Evolutionary conservation across 2,888 invertebrate species (phyloP), one percentile per base, ranked within the genome.

Genomic region (Chloromyia formosa): DNA sequence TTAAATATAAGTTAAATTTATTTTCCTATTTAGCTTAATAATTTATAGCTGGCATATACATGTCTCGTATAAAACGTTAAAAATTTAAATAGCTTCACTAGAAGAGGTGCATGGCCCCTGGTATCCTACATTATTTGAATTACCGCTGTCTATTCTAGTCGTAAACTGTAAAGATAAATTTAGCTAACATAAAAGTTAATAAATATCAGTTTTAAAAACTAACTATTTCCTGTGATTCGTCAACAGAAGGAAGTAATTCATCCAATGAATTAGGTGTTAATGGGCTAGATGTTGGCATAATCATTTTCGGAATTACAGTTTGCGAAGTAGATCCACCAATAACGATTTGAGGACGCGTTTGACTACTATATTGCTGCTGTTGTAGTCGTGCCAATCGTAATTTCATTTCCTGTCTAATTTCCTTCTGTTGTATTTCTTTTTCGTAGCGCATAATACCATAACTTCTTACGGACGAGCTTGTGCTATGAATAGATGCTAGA

Each of bases 401-500:
- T 84, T 93, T 92, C 89, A 93, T 90, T 85, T 92, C 93, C 78
- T 88, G 87, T 71, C 94, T 86, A 81, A 92, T 90, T 82, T 94
- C 93, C 83, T 93, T 93, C 83, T 94, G 93, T 82, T 93, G 93
- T 75, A 92, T 86, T 82, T 94, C 94, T 79, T 91, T 89, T 83
- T 94, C 94, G 85, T 93, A 93, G 78, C 92, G 88, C 83, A 90
- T 89, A 79, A 92, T 89, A 82, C 94, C 93, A 86, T 93, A 94
- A 85, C 94, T 94, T 82, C 93, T 90, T 78, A 93, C 90, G 69
- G 94, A 94, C 77, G 92, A 94, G 80, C 91, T 91, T 83, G 91
- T 92, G 88, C 94, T 94, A 84, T 94, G 94, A 81, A 94, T 88
- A 78, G 94, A 94, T 79, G 92, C 92, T 88, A 94, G 87, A 89